Percentiles rank a stretch among this genome's conserved stretches.
Evolutionary conservation across 2,113 vertebrate genomes (phyloP).

Genomic region (Lanius collurio): DNA sequence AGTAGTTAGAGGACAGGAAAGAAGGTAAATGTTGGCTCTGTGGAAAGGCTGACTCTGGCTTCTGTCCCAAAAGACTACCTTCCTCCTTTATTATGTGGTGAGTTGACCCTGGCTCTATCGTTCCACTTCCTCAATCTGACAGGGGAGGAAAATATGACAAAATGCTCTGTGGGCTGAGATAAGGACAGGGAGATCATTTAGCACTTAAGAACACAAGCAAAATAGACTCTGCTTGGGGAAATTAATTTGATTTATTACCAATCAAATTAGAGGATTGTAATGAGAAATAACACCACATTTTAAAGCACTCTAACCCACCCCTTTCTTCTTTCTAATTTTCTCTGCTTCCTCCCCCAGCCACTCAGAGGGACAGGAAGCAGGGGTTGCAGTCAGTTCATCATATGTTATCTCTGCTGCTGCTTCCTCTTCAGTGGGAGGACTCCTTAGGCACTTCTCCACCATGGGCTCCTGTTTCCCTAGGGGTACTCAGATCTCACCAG

Average conservation of each 20-base stretch:
- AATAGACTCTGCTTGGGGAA: not conserved
- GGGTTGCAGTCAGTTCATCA: not conserved
- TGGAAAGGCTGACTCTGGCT: not conserved
- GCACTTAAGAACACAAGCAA: not conserved
- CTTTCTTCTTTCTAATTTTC: not conserved
- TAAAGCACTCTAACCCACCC: not conserved
- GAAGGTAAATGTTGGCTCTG: not conserved
- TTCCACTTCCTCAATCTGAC: not conserved
- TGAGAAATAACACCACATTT: not conserved
- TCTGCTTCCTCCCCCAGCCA: accelerated
- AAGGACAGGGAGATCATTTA: not conserved
- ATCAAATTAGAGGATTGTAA: not conserved
- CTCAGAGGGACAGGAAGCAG: not conserved
- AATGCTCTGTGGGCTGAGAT: accelerated
- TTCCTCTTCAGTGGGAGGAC: not conserved
- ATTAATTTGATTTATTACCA: not conserved
- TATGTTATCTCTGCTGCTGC: not conserved
- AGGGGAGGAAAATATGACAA: not conserved
- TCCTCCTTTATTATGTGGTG: not conserved
- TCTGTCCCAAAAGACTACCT: not conserved
- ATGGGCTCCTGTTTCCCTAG: not conserved
- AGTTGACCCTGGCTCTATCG: not conserved
- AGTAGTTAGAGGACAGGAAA: not conserved
- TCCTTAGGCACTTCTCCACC: not conserved
- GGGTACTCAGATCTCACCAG: not conserved